A percentile compares a stretch with the other conserved stretches of the same genome.
Conservation (phyloP, 2,113 vertebrate genomes). For the Thunnus thynnus region DNA sequence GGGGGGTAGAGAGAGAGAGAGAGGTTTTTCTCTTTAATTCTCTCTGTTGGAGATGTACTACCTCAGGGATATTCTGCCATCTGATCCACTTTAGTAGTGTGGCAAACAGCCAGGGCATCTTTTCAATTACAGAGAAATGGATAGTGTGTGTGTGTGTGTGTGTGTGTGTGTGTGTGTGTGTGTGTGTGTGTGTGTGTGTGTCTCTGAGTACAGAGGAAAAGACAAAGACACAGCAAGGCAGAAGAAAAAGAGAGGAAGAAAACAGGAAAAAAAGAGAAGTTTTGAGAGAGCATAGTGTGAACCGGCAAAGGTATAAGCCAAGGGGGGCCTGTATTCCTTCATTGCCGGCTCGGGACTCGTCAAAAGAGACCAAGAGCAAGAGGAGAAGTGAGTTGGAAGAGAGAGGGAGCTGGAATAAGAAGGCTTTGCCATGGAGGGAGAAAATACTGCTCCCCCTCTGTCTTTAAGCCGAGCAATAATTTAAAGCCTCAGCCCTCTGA, state of each 20-base stretch:
- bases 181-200: background rate
- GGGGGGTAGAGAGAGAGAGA: constrained; percentile 31
- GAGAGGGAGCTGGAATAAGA: constrained; percentile 41
- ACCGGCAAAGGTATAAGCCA: constrained; percentile 38
- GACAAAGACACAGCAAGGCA: constrained; percentile 55
- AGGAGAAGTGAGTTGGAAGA: constrained; percentile 18
- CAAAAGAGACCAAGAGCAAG: constrained; percentile 25
- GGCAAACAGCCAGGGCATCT: constrained; percentile 83
- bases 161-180: constrained; percentile 10
- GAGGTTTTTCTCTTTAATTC: constrained; percentile 74
- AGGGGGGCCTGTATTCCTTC: constrained; percentile 23
- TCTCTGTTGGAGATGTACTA: constrained; percentile 81
- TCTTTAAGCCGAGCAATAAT: constrained; percentile 82
- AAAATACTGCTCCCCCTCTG: constrained; percentile 69
- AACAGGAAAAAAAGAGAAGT: constrained; percentile 5
- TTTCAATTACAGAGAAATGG: constrained; percentile 82
- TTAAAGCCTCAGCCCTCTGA: constrained; percentile 77
- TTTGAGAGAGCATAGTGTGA: constrained; percentile 18
- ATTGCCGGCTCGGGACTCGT: constrained; percentile 30
- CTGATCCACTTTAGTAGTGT: constrained; percentile 81
- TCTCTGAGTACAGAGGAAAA: constrained; percentile 14
- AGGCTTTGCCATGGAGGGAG: constrained; percentile 56
- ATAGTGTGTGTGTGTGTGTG: constrained; percentile 67
- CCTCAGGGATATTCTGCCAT: constrained; percentile 83
- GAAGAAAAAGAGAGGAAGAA: background rate